Evolutionary conservation across 2,113 vertebrate species (phyloP), one percentile per base, ranked within the genome.

Genomic region (Erythrolamprus reginae): DNA sequence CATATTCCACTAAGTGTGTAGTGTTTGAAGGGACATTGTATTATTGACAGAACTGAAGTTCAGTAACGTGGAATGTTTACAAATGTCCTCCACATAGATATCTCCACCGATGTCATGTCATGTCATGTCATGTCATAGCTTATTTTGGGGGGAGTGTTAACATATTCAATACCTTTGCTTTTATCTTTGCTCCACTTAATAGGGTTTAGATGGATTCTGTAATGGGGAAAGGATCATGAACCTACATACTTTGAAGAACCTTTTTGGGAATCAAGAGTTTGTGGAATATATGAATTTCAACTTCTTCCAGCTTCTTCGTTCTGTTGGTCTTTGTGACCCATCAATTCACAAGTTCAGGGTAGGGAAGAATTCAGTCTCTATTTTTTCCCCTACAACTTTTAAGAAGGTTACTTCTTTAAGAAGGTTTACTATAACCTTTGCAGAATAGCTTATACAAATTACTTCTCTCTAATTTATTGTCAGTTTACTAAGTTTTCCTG

Each of bases 401-500:
- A n/a, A n/a, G n/a, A n/a, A n/a, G n/a, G n/a, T n/a, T n/a, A n/a
- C n/a, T n/a, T n/a, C n/a, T n/a, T n/a, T n/a, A n/a, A n/a, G n/a
- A n/a, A n/a, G n/a, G n/a, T n/a, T 70, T 70, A 70, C 13, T 70
- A 70, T 33, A 70, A 33, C 13, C n/a, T 70, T 70, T 70, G n/a
- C 13, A 70, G n/a, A 70, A 70, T 33, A 70, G 13, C 15, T 70
- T 17, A 33, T 70, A 33, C 5, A 33, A 33, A 33, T 70, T 33
- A 70, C 17, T 17, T 17, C 5, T 70, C n/a, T 2, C 13, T 70
- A 94, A 95, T 94, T 88, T 91, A n/a, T 83, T 0, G 2, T 83
- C 91, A 86, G 94, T 87, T 96, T 95, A 86, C 93, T 91, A 90
- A 85, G 83, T 89, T 93, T 90, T 92, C 70, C 92, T 94, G 89